Conservation (phyloP, 2,113 vertebrate genomes). For the Amazona vittata region DNA sequence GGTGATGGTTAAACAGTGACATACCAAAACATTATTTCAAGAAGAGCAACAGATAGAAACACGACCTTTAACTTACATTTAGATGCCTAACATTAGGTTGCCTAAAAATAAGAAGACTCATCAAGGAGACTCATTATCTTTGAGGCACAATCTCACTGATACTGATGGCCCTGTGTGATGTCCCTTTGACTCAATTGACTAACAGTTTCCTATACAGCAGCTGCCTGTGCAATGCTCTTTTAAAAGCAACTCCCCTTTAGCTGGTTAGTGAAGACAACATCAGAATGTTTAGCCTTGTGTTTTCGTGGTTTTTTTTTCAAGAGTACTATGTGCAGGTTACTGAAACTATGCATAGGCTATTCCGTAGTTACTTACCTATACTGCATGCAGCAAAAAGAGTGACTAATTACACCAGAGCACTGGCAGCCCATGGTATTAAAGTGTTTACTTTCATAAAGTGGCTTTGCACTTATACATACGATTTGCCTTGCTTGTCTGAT, state of each 20-base stretch:
- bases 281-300: neutral
- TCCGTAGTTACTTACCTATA: neutral
- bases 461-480: neutral
- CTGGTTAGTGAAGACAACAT: neutral
- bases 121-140: neutral
- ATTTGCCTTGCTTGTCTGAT: neutral
- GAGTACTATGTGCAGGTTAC: neutral
- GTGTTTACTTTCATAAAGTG: neutral
- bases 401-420: neutral
- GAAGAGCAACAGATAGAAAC: neutral
- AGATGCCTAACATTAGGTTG: neutral
- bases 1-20: neutral
- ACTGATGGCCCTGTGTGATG: neutral
- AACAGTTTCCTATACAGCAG: neutral
- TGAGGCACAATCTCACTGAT: neutral
- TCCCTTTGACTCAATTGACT: neutral
- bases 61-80: neutral
- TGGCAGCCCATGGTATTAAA: neutral
- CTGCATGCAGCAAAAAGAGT: fast-evolving
- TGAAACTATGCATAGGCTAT: neutral
- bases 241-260: neutral
- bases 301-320: neutral
- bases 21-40: neutral
- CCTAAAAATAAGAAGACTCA: neutral
- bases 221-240: neutral